Conservation (phyloP, 2,113 vertebrate genomes). For the Vimba vimba region DNA sequence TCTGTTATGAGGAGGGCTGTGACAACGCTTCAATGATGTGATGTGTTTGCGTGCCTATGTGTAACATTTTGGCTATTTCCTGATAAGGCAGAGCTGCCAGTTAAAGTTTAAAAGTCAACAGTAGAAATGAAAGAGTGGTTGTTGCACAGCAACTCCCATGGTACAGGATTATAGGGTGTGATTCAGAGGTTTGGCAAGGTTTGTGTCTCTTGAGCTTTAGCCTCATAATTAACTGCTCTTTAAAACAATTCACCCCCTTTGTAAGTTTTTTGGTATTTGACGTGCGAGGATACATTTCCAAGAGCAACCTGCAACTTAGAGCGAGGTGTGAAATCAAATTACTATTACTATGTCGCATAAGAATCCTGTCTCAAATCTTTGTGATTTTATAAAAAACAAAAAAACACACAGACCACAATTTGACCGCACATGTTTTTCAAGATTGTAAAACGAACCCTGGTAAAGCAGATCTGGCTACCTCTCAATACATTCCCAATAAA, state of each 20-base stretch:
- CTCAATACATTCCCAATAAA: too few relatives aligned
- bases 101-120: slow-evolving; percentile 31
- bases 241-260: not conserved
- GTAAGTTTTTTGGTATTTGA: slow-evolving; percentile 4
- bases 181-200: slow-evolving; percentile 20
- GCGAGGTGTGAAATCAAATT: slow-evolving; percentile 56
- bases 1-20: not conserved
- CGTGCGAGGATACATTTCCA: slow-evolving; percentile 30
- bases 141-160: slow-evolving; percentile 25
- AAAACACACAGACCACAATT: slow-evolving; percentile 3
- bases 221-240: slow-evolving; percentile 32
- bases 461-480: not conserved
- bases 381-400: slow-evolving; percentile 8
- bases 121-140: slow-evolving; percentile 30
- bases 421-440: slow-evolving; percentile 29
- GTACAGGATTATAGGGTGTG: slow-evolving; percentile 40
- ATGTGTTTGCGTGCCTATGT: not conserved
- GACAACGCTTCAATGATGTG: not conserved
- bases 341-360: slow-evolving; percentile 43
- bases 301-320: slow-evolving; percentile 36
- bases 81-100: slow-evolving; percentile 22
- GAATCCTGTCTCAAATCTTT: slow-evolving; percentile 46
- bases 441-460: slow-evolving; percentile 40
- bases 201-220: slow-evolving; percentile 30
- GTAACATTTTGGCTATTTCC: not conserved